Evolutionary conservation across 2,113 vertebrate genomes (phyloP), one percentile per base, ranked within the genome.

Genomic region (Sylvilagus bachmani): DNA sequence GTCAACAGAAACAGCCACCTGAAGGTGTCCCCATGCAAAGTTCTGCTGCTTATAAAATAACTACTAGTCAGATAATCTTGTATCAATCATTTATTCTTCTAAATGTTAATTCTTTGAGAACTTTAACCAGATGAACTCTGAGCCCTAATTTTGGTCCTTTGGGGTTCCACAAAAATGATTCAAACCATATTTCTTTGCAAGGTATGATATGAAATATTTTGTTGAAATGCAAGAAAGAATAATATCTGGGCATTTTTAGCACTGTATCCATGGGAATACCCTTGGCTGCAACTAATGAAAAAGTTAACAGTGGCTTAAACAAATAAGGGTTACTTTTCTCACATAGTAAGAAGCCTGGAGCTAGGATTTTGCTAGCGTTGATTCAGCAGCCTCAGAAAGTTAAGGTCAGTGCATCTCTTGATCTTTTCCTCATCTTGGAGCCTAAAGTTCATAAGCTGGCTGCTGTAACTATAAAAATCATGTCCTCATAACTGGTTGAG

Each of bases 1-100:
- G 31, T 92, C 94, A 95, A 70, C n/a, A 83, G 10, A 95, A 90
- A 89, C 6, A 74, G 44, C 19, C 12, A 84, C 62, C 73, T 81
- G 31, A 55, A 88, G 53, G 61, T 11, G 1, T 82, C 62, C 64
- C 33, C 31, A 31, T 44, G 67, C 36, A 74, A 89, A 83, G 36
- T 82, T 80, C 66, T 89, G 64, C 44, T 44, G 22, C 55, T 86
- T 64, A 84, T 33, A 79, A 84, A 64, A 86, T n/a, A 66, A 64
- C 27, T n/a, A 70, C 31, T 38, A 79, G n/a, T 51, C 36, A 21
- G 51, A 67, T 25, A 49, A 69, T 13, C 38, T 81, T 51, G 6
- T 66, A 61, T 21, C 38, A 79, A 62, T 91, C 10, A 70, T 53
- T 86, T 70, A 38, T 11, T 12, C 24, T 86, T 9, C 24, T 74